These are phyloP conservation scores for Caradrina kadenii DNA, from an alignment of 2,888 invertebrate species.

Conservation along the genomic window DNA sequence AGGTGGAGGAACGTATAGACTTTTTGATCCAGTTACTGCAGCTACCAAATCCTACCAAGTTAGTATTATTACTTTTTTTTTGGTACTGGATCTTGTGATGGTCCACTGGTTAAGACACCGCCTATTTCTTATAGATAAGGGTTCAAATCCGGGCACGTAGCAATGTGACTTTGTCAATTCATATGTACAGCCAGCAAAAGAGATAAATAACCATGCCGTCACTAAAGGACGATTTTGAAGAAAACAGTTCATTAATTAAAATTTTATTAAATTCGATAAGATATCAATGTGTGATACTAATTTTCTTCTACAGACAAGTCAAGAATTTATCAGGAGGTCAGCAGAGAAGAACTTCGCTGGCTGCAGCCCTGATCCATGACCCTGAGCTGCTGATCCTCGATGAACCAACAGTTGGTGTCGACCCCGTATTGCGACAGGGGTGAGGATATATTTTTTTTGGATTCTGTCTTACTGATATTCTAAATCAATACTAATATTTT, in stretches of 20 bases:
- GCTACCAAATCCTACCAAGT: constrained; percentile 88
- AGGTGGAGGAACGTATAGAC: constrained; percentile 93
- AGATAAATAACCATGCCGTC: no score
- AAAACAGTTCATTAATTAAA: no score
- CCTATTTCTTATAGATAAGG: no score
- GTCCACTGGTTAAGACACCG: no score
- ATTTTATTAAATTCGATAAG: no score
- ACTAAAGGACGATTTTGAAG: no score
- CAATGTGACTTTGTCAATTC: no score
- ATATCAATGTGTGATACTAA: no score
- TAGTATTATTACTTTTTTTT: background rate
- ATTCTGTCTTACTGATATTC: no score
- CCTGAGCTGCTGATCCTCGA: constrained; percentile 97
- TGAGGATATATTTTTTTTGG: constrained; percentile 67
- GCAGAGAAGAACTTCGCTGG: constrained; percentile 96
- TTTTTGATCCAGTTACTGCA: constrained; percentile 93
- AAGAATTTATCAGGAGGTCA: constrained; percentile 97
- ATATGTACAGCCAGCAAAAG: no score
- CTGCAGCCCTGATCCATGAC: constrained; percentile 96
- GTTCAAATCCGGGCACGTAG: no score
- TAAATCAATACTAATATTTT: no score
- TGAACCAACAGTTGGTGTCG: constrained; percentile 98
- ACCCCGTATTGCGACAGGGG: constrained; percentile 96
- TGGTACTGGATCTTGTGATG: background rate
- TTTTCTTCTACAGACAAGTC: constrained; percentile 89